Percentiles rank a stretch among this genome's conserved stretches.
Evolutionary conservation across 2,888 invertebrate species (phyloP).

Genomic region (Diadegma fenestrale): DNA sequence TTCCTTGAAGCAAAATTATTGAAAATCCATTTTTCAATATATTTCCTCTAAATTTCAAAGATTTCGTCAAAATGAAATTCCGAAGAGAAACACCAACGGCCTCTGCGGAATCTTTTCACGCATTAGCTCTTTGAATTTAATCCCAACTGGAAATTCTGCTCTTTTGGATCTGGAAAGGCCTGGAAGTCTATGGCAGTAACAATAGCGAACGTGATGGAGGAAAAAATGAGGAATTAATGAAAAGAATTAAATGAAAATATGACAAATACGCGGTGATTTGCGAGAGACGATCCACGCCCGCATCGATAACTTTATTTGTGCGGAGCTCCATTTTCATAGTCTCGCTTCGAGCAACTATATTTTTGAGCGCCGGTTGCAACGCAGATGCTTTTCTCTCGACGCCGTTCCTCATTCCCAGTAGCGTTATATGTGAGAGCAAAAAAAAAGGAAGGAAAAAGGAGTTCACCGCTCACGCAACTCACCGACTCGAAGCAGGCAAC

Average conservation of each 20-base stretch:
- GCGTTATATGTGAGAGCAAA: neutral
- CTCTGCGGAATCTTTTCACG: neutral
- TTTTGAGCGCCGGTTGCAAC: slow-evolving; percentile 36
- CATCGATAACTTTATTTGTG: neutral
- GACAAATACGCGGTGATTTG: slow-evolving; percentile 15
- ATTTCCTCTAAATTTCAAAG: too few relatives aligned
- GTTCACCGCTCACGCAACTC: slow-evolving; percentile 44
- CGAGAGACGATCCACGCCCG: slow-evolving; percentile 24
- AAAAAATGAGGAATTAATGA: neutral
- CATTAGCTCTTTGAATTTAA: neutral
- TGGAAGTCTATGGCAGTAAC: neutral
- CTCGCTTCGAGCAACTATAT: slow-evolving; percentile 30
- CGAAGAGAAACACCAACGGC: neutral
- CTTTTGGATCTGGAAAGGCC: neutral
- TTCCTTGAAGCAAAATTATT: too few relatives aligned
- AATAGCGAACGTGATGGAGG: neutral
- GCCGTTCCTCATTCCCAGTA: slow-evolving; percentile 23
- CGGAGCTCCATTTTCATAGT: slow-evolving; percentile 13
- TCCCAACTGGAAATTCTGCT: neutral
- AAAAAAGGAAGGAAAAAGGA: neutral
- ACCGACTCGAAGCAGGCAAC: slow-evolving; percentile 11
- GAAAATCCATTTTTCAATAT: too few relatives aligned
- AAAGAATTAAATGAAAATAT: neutral
- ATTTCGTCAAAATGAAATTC: neutral
- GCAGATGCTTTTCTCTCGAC: slow-evolving; percentile 14